phyloP scores from a whole-genome alignment of 2,888 invertebrate species.

The Cheilosia scutellata region DNA sequence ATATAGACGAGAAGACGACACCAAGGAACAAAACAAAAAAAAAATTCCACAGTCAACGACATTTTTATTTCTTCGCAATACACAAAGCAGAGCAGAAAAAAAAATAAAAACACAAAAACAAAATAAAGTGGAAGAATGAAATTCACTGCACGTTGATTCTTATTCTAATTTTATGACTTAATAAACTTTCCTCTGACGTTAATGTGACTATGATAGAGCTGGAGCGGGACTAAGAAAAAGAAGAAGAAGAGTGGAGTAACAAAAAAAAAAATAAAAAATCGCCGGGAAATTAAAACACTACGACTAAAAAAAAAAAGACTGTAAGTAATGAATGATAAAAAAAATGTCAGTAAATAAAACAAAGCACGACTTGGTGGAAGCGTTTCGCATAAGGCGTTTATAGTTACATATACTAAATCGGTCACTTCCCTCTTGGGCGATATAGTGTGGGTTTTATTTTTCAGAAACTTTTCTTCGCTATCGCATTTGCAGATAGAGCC shows the following conservation, averaged over 20 bases:
- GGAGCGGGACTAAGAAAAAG: neutral
- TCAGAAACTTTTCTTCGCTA: conserved; percentile 20
- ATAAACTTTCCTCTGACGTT: conserved; percentile 69
- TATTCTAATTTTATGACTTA: conserved; percentile 74
- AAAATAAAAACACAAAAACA: neutral
- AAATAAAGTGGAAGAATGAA: conserved; percentile 6
- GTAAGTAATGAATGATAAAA: conserved; percentile 47
- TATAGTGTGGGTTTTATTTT: neutral
- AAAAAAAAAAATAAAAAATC: neutral
- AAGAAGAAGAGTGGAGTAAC: neutral
- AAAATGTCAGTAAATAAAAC: conserved; percentile 30
- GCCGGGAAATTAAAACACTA: conserved; percentile 35
- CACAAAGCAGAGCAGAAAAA: conserved; percentile 3
- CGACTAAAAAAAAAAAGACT: conserved; percentile 40
- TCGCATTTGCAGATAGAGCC: conserved; percentile 20
- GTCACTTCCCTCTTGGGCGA: conserved; percentile 16
- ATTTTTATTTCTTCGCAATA: conserved; percentile 54
- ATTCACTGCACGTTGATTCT: conserved; percentile 68
- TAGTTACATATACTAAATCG: conserved; percentile 1
- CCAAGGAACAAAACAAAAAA: conserved; percentile 45
- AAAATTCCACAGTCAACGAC: conserved; percentile 64
- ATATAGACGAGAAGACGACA: neutral
- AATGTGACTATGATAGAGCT: conserved; percentile 65
- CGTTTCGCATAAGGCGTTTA: conserved; percentile 3
- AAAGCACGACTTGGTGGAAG: conserved; percentile 38